phyloP scores from a whole-genome alignment of 2,888 invertebrate species.

The Lepidocyrtinus sp. region DNA sequence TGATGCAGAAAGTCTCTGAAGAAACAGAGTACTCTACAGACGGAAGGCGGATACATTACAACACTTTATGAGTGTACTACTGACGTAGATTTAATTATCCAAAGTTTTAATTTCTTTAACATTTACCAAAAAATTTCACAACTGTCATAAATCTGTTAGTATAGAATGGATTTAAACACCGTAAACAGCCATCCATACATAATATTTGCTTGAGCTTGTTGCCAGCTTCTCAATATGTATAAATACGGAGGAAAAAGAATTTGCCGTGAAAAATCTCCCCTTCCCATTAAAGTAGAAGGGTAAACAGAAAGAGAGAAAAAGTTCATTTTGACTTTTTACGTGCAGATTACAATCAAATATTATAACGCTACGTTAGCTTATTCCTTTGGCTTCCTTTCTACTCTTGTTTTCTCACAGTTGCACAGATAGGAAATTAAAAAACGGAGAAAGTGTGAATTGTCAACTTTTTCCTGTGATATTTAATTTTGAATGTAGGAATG shows the following conservation, averaged over 20 bases:
- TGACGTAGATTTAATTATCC: slow-evolving; percentile 63
- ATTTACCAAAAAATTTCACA: slow-evolving; percentile 60
- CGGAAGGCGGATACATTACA: slow-evolving; percentile 63
- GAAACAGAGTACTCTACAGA: slow-evolving; percentile 8
- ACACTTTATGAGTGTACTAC: slow-evolving; percentile 51
- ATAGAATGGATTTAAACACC: slow-evolving; percentile 23
- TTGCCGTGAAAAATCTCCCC: no score
- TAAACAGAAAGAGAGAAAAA: slow-evolving; percentile 30
- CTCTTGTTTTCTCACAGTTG: not conserved
- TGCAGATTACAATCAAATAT: slow-evolving; percentile 59
- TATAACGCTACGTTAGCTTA: not conserved
- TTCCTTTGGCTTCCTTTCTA: slow-evolving; percentile 18
- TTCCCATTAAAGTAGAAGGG: slow-evolving; percentile 26
- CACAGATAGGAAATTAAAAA: slow-evolving; percentile 60
- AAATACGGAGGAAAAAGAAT: not conserved
- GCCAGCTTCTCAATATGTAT: not conserved
- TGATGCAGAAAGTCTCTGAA: slow-evolving; percentile 1
- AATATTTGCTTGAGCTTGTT: not conserved
- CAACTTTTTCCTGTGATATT: slow-evolving; percentile 54
- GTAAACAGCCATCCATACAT: slow-evolving; percentile 12
- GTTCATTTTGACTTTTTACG: slow-evolving; percentile 44
- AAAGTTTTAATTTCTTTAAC: slow-evolving; percentile 61
- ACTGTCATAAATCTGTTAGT: slow-evolving; percentile 56
- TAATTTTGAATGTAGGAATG: slow-evolving; percentile 46
- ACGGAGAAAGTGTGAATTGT: slow-evolving; percentile 51